Base-by-base conservation (phyloP, 35 echinoderm and acorn worm species). In the Stichopus chloronotus region DNA sequence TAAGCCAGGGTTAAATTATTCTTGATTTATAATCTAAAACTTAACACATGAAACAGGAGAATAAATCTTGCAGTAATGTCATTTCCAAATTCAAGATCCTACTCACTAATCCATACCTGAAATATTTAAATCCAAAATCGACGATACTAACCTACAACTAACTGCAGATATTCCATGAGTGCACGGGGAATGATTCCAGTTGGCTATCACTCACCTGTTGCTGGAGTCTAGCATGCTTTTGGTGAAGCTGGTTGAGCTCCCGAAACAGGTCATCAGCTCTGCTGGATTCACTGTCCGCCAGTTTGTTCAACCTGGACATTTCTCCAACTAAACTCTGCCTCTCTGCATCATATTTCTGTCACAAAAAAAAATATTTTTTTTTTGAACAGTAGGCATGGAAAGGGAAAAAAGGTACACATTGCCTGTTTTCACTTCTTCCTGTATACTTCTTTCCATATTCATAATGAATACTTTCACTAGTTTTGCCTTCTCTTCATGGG, bases 151-250 rank as follows among this genome's bases (percentile, higher is more conserved):
- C 30, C 30, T 1, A 43, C 1, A 43, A 43, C 30, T 43, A 43
- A 43, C 30, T 43, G 30, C 30, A 43, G 30, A 43, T 43, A 43
- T 43, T 43, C 30, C 30, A 43, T 1, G 30, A 43, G 30, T 43
- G 30, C 30, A 43, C 3, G 1, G 3, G 30, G 30, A 43, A 43
- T 43, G 30, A 43, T 43, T 43, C 30, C 30, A 43, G 30, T 43
- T 43, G n/a, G 69, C 69, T 74, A 7, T 4, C 25, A 20, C 52
- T 57, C 9, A 91, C 90, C 90, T 91, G 90, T 12, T 79, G 71
- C 52, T 79, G 69, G n/a, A 91, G 76, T 71, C 11, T 53, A 57
- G 90, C 90, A 91, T 91, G 90, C 22, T 79, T 91, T 56, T 91
- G 69, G 53, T 91, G 90, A 53, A 91, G 90, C 5, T 25, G 54